Base-by-base conservation (phyloP, 2,797 vertebrate species). In the Sylvia borin region DNA sequence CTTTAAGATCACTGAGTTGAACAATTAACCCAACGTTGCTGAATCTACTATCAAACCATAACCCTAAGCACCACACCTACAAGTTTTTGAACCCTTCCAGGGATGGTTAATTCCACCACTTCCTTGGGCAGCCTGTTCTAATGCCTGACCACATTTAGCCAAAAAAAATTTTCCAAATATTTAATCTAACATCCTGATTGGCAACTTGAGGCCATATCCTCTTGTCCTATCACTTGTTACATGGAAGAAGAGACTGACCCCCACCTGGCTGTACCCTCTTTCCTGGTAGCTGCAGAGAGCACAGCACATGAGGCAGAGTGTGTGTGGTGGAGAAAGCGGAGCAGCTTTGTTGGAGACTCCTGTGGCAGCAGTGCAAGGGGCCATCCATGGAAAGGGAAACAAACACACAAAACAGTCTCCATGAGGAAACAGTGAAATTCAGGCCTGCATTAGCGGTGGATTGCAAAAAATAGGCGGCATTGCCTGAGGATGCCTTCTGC, bases 1-100 rank as follows among this genome's bases (percentile, higher is more conserved):
- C 54, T n/a, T 34, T n/a, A 54, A 18, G 31, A 85, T 60, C 16
- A 53, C 11, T 0, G 3, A 60, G 22, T 25, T 1, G 4, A 72
- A 36, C 53, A 27, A 72, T 47, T 48, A 72, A 72, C 31, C 26
- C 45, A 54, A 7, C 13, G 25, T 5, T 36, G 73, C 18, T 0
- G 1, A 53, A 13, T 42, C 34, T 36, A 42, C 34, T 31, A 72
- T 12, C 11, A 54, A 58, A 60, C 6, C 19, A 47, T 3, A 34
- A 6, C 26, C 27, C 31, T 24, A 48, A n/a, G 40, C 31, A 73
- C 11, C 34, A 72, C 26, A 32, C 9, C 21, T 60, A 17, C 16
- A 4, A 1, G 5, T 9, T 16, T 47, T 21, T 25, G 3, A 72
- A 54, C 22, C 10, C 11, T 42, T 66, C 53, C 58, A 77, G 58